These are phyloP conservation scores for Hirtodrosophila confusa DNA, from an alignment of 2,888 invertebrate species.

Conservation along the genomic window DNA sequence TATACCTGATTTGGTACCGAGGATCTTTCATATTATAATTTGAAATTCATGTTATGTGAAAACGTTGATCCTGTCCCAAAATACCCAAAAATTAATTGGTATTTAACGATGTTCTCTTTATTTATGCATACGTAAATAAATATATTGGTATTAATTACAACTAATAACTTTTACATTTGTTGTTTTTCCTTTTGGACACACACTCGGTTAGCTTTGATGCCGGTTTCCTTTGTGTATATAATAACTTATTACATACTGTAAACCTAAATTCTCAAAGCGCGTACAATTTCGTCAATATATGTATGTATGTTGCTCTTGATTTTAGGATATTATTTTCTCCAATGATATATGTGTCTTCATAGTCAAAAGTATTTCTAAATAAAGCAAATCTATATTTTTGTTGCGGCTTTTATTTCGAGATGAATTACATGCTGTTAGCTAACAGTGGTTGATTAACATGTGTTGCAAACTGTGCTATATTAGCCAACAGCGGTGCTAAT, in stretches of 20 bases:
- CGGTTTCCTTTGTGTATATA: constrained; percentile 32
- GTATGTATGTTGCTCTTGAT: constrained; percentile 34
- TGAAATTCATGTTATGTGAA: too few relatives aligned
- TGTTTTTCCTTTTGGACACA: constrained; percentile 35
- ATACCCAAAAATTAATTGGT: background rate
- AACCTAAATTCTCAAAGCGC: constrained; percentile 51
- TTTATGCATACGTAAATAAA: constrained; percentile 75
- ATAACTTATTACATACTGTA: constrained; percentile 42
- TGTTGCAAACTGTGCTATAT: constrained; percentile 38
- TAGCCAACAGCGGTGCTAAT: constrained; percentile 44
- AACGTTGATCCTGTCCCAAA: too few relatives aligned
- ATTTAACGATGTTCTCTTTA: constrained; percentile 76
- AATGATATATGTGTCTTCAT: constrained; percentile 36
- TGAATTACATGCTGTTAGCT: constrained; percentile 21
- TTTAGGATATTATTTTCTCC: constrained; percentile 27
- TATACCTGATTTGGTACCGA: background rate
- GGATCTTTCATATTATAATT: too few relatives aligned
- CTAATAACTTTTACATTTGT: constrained; percentile 67
- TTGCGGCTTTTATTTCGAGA: too few relatives aligned
- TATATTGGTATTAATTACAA: constrained; percentile 73
- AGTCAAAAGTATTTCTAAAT: constrained; percentile 20
- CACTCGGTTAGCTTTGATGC: constrained; percentile 26
- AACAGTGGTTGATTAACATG: constrained; percentile 56
- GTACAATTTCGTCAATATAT: constrained; percentile 48
- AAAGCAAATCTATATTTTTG: constrained; percentile 8